Evolutionary conservation across 2,888 invertebrate species (phyloP).

Genomic region (Drosophila flavopinicola): DNA sequence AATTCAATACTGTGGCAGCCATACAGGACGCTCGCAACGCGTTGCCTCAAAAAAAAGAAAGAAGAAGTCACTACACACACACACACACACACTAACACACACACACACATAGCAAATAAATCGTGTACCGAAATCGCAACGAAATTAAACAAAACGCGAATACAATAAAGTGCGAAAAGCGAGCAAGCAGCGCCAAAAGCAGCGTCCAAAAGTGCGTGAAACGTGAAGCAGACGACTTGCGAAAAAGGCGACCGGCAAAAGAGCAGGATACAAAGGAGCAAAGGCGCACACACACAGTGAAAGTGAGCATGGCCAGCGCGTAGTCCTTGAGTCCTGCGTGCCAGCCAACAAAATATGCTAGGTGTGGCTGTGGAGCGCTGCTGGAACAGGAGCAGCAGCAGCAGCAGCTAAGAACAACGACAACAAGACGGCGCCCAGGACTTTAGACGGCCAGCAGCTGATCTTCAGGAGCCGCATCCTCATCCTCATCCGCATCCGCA

Average conservation of each 20-base stretch:
- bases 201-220: slow-evolving; percentile 44
- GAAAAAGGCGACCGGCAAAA: slow-evolving; percentile 35
- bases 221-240: slow-evolving; percentile 38
- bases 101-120: slow-evolving; percentile 12
- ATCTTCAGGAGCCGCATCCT: no score
- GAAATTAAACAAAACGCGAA: slow-evolving; percentile 4
- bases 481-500: no score
- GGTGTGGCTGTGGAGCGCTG: slow-evolving; percentile 54
- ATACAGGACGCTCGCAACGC: slow-evolving; percentile 73
- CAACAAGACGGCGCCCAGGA: slow-evolving; percentile 16
- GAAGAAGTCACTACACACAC: no score
- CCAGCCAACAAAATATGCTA: slow-evolving; percentile 59
- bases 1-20: slow-evolving; percentile 82
- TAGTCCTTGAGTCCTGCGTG: neutral
- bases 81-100: slow-evolving; percentile 28
- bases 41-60: slow-evolving; percentile 51
- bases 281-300: slow-evolving; percentile 29
- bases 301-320: slow-evolving; percentile 45
- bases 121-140: slow-evolving; percentile 15
- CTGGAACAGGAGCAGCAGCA: slow-evolving; percentile 27
- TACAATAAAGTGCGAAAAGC: slow-evolving; percentile 5
- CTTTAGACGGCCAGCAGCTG: no score
- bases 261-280: slow-evolving; percentile 25
- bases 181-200: slow-evolving; percentile 54
- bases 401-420: slow-evolving; percentile 36